Percentiles rank a stretch among this genome's conserved stretches.
These are phyloP conservation scores for Chionodraco myersi DNA, from an alignment of 2,113 vertebrate genomes.

Conservation along the genomic window DNA sequence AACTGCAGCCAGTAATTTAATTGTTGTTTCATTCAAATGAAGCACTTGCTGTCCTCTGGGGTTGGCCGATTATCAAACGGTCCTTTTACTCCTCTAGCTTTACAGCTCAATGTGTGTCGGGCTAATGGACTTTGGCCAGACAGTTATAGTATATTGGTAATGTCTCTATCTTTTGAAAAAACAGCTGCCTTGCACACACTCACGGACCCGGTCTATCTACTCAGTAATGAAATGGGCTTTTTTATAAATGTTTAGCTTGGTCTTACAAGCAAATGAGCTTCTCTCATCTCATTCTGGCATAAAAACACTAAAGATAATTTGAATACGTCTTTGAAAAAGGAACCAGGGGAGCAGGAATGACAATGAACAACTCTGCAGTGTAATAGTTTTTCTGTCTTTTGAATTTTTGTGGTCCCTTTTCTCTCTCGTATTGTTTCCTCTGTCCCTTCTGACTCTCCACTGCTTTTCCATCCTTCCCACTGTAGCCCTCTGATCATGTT, in stretches of 20 bases:
- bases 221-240: conserved; percentile 52
- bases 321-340: conserved; percentile 40
- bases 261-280: conserved; percentile 47
- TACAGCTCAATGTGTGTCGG: conserved; percentile 46
- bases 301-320: conserved; percentile 50
- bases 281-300: conserved; percentile 47
- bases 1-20: conserved; percentile 73
- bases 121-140: conserved; percentile 63
- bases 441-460: conserved; percentile 16
- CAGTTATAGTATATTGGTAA: conserved; percentile 62
- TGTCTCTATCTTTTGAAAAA: conserved; percentile 59
- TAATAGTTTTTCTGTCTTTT: conserved; percentile 44
- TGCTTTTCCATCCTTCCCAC: conserved; percentile 43
- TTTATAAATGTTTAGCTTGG: conserved; percentile 60
- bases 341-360: conserved; percentile 25
- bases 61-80: conserved; percentile 68
- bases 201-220: background rate
- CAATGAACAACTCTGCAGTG: conserved; percentile 25
- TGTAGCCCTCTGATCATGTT: conserved; percentile 75
- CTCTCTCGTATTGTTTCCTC: conserved; percentile 25
- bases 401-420: conserved; percentile 20
- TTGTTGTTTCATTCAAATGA: conserved; percentile 80
- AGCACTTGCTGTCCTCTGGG: conserved; percentile 65
- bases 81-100: conserved; percentile 55
- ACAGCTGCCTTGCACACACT: conserved; percentile 21